Evolutionary conservation across 2,113 vertebrate genomes (phyloP), one percentile per base, ranked within the genome.

Genomic region (Antennarius striatus): DNA sequence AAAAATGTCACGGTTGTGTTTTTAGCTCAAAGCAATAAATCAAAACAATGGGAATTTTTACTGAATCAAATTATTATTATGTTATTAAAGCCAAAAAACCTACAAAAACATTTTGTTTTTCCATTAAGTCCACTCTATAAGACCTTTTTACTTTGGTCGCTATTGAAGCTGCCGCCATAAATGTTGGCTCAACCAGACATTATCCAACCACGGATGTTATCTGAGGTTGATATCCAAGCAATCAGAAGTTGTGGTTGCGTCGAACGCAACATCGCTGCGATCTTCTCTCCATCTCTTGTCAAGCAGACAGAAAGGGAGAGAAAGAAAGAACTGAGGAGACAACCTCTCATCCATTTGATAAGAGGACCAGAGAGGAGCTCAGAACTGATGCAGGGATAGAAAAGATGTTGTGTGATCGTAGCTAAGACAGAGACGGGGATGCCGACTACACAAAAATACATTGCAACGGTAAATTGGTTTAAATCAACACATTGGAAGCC

Each of bases 291-390:
- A 80, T 83, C 75, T 63, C 11, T 60, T 63, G 56, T 46, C 71
- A 72, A 50, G 28, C 42, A 72, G 49, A 63, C 14, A 61, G 36
- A 55, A 45, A 71, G 47, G 68, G 63, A n/a, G 36, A 52, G 15
- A 58, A 40, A 45, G n/a, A 66, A 29, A 58, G 58, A 17, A 40
- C 53, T n/a, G 13, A 62, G 22, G 64, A 66, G 57, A 59, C 51
- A 75, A 75, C 59, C 71, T 75, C 62, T 73, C 56, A 68, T 54
- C 56, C 60, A 47, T 72, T 72, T 65, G 78, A 81, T 80, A 76
- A 80, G 78, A 76, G 63, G 55, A 64, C 55, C 12, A 64, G 54
- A 73, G 66, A 66, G 64, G 77, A 73, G 70, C 82, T 80, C 74
- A 66, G 75, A 75, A 70, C 46, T 60, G 79, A 84, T 78, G 43